Evolutionary conservation across 2,113 vertebrate genomes (phyloP).

Genomic region (Oplegnathus fasciatus): DNA sequence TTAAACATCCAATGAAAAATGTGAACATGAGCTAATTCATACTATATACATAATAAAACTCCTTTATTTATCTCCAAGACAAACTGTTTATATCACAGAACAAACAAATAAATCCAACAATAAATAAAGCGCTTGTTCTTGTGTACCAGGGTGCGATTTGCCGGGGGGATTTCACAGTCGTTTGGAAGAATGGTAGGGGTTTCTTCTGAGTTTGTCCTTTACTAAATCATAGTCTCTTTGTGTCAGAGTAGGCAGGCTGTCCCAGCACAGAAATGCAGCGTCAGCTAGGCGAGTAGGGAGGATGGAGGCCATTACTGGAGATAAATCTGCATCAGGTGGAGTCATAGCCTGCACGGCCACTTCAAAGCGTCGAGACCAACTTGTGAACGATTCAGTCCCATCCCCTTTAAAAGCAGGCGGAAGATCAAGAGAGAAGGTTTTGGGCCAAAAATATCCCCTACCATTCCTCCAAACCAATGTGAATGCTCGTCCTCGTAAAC

Average conservation of each 20-base stretch:
- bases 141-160: no score
- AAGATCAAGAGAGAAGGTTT: neutral
- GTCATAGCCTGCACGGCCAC: neutral
- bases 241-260: conserved; percentile 7
- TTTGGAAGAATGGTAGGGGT: neutral
- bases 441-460: neutral
- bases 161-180: no score
- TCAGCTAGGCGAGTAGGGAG: conserved; percentile 19
- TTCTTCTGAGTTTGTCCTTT: conserved; percentile 10
- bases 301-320: conserved; percentile 9
- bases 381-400: neutral
- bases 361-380: neutral
- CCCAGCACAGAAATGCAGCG: conserved; percentile 33
- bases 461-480: neutral
- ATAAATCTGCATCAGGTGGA: neutral
- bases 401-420: neutral
- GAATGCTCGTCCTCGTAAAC: neutral
- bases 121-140: no score
- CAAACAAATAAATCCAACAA: no score
- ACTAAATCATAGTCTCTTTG: conserved; percentile 23
- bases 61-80: no score
- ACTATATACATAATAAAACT: no score
- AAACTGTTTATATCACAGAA: no score
- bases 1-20: no score
- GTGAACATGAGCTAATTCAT: no score